Evolutionary conservation across 2,113 vertebrate species (phyloP), one percentile per base, ranked within the genome.

Genomic region (Clarias gariepinus): DNA sequence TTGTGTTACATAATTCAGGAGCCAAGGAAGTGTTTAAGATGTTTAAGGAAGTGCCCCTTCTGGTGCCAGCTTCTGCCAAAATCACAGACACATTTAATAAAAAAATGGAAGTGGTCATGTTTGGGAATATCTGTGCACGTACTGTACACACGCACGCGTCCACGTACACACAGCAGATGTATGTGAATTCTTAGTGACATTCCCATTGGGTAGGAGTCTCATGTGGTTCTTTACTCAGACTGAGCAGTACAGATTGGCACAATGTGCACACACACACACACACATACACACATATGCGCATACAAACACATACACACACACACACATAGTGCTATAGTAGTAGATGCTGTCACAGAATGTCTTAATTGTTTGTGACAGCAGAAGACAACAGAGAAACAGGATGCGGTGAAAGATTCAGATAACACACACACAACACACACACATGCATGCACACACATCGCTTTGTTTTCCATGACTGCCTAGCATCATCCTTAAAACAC

Each of bases 131-230:
- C 47, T 81, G 47, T n/a, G 47, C 15, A 8, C 84, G 58, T 88
- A 81, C 33, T 82, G 58, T 88, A 81, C 33, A 80, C 28, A 57
- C 3, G 12, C 60, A 77, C 47, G 66, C 90, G 7, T 82, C 63
- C 87, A 83, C 28, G 60, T 84, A 81, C 82, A 84, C 25, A 64
- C 58, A 57, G 6, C 41, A 58, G 55, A 82, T 85, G 15, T 82
- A 83, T 79, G 58, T 85, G 83, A 85, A 92, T 93, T 90, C 57
- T 89, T 85, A 76, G 91, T 94, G 94, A 95, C 94, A 93, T 95
- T 94, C 94, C 94, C 94, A 69, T 81, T 92, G 94, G 94, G 94
- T 91, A 94, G 92, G 92, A 92, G 92, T 91, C 85, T 92, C 85
- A 92, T 88, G 76, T 87, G 57, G 80, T 90, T 87, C 60, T 88